Base-by-base conservation (phyloP, 2,888 invertebrate genomes). In the Gisinianus flammeolus region DNA sequence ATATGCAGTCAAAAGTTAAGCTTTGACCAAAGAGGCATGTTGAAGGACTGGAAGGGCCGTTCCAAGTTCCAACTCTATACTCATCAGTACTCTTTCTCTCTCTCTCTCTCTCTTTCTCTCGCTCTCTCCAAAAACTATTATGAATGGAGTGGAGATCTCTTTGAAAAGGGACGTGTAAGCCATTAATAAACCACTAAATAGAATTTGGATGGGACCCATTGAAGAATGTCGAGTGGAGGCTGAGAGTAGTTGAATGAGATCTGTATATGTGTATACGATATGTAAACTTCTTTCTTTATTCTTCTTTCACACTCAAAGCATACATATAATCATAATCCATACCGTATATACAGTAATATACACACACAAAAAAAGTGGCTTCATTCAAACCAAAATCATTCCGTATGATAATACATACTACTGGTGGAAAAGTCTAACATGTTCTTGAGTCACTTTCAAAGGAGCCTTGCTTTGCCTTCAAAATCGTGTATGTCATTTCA, bases 101-200 rank as follows among this genome's bases (percentile, higher is more conserved):
- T n/a, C n/a, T n/a, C n/a, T n/a, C n/a, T n/a, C n/a, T n/a, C n/a
- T n/a, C n/a, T n/a, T n/a, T n/a, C n/a, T n/a, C n/a, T n/a, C n/a
- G n/a, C n/a, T n/a, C n/a, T n/a, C n/a, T n/a, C n/a, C n/a, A n/a
- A n/a, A n/a, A n/a, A n/a, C n/a, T n/a, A n/a, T 26, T 24, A 31
- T 74, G 74, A 74, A 74, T 74, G 64, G 74, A 66, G 19, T 10
- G n/a, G 19, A 24, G 44, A 26, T 28, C 24, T 28, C 58, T 70
- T 52, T 67, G 28, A 69, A 68, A 76, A n/a, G 62, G 69, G 82
- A 79, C 79, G 75, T 80, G 75, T 79, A 79, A 81, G 77, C 83
- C 83, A 83, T 83, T 83, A 83, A 81, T 81, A 83, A 83, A 83
- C 83, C 83, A 79, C 83, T 81, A 82, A 82, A 82, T 79, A 79